Base-by-base conservation (phyloP, 2,888 invertebrate genomes). In the Fragum sueziense region DNA sequence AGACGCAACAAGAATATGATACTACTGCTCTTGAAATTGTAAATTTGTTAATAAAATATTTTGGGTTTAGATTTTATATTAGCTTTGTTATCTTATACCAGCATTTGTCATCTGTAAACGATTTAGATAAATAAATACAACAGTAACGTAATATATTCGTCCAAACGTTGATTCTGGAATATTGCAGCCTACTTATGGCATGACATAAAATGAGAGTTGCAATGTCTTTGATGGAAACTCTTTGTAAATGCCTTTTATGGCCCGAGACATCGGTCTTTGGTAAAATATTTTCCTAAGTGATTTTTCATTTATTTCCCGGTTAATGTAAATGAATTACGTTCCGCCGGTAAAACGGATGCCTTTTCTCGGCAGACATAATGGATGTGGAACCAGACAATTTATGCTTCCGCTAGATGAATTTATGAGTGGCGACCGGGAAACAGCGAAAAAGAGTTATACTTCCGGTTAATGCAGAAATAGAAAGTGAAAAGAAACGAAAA, bases 241-340 rank as follows among this genome's bases (percentile, higher is more conserved):
- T 61, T 33, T 20, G 41, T 65, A 41, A 65, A 65, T 65, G 65
- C 31, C 20, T 37, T 65, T 37, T 34, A 2, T 65, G 9, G 22
- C 41, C 17, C n/a, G 65, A 65, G 37, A 37, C 22, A 65, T 65
- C 65, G 22, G 65, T 65, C 65, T 65, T 41, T 65, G 65, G n/a
- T 41, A 37, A 41, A 37, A 65, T 22, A 65, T 22, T 41, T 41
- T 65, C 65, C 34, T 41, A 4, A 37, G 65, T 65, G 65, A 65
- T 65, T 65, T 20, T 65, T 65, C 65, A 41, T 41, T 37, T 27
- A 25, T 65, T 37, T 41, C n/a, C 65, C 65, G 27, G n/a, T 65
- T 65, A 65, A 65, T 65, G 65, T 41, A 65, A 65, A 65, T 65
- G 34, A 65, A 65, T 65, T 31, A 65, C 65, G 25, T 41, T 65